A percentile compares a stretch with the other conserved stretches of the same genome.
These are phyloP conservation scores for Dromius quadrimaculatus DNA, from an alignment of 2,888 invertebrate genomes.

Conservation along the genomic window DNA sequence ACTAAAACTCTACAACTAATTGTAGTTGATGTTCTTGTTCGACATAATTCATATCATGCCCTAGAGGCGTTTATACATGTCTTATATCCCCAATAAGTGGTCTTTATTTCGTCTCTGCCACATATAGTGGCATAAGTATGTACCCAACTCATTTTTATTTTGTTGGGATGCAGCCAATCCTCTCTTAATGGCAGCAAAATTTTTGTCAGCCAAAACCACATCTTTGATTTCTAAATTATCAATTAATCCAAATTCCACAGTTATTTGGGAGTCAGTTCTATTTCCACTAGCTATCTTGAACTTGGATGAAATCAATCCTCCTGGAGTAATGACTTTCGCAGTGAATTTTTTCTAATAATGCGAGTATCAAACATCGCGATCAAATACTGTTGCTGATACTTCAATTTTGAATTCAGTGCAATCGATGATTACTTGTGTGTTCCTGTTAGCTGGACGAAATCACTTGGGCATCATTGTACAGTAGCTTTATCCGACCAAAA, in stretches of 20 bases:
- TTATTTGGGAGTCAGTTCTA: constrained; percentile 55
- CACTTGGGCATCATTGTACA: constrained; percentile 42
- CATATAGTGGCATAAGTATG: too few species aligned
- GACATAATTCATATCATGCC: too few species aligned
- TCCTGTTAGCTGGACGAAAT: constrained; percentile 33
- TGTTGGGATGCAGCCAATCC: too few species aligned
- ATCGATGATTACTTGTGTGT: constrained; percentile 41
- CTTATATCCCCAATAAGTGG: too few species aligned
- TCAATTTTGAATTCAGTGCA: constrained; percentile 42
- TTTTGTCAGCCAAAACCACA: constrained; percentile 52
- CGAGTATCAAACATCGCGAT: constrained; percentile 26
- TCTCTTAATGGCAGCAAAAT: too few species aligned
- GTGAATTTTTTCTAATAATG: constrained; percentile 54
- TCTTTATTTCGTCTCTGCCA: too few species aligned
- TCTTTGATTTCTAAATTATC: constrained; percentile 53
- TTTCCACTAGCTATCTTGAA: constrained; percentile 54
- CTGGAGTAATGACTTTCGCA: constrained; percentile 53
- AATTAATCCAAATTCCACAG: constrained; percentile 53
- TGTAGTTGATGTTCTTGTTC: too few species aligned
- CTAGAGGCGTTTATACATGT: too few species aligned
- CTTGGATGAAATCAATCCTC: constrained; percentile 54
- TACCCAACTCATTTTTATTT: too few species aligned
- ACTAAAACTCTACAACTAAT: too few species aligned
- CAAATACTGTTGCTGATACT: neutral
- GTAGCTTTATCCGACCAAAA: constrained; percentile 34